phyloP scores from a whole-genome alignment of 2,888 invertebrate genomes.

The Troides helena region DNA sequence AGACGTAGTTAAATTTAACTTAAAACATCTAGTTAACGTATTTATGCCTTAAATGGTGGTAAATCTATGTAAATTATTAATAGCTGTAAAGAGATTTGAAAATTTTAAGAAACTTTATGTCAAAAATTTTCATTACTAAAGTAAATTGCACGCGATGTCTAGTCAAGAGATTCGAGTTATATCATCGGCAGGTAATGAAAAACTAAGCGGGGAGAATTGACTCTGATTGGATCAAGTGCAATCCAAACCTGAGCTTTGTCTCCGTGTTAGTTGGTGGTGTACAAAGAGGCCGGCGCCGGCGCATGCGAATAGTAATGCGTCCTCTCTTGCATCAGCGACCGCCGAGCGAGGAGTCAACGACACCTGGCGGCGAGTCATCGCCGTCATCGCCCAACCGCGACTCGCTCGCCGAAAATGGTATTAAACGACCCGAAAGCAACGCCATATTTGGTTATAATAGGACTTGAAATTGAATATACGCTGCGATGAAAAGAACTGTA shows the following conservation, averaged over 20 bases:
- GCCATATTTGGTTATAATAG: slow-evolving; percentile 27
- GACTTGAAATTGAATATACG: slow-evolving; percentile 26
- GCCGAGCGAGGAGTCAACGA: slow-evolving; percentile 64
- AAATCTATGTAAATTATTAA: neutral
- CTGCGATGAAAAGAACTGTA: slow-evolving; percentile 9
- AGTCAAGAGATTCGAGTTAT: neutral
- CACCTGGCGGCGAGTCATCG: slow-evolving; percentile 58
- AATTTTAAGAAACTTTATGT: neutral
- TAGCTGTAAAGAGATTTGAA: neutral
- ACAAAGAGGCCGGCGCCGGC: slow-evolving; percentile 41
- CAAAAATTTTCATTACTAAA: neutral
- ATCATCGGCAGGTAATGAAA: neutral
- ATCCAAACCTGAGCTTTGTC: slow-evolving; percentile 9
- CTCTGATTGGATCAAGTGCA: slow-evolving; percentile 3
- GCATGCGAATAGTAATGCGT: slow-evolving; percentile 67
- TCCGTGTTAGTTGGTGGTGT: slow-evolving; percentile 1
- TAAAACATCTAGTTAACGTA: too few relatives aligned
- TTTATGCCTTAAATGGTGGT: too few relatives aligned
- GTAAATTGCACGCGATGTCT: neutral
- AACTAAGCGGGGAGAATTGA: neutral
- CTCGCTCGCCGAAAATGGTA: slow-evolving; percentile 29
- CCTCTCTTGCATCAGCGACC: slow-evolving; percentile 57
- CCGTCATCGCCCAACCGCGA: slow-evolving; percentile 39
- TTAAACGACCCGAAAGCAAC: slow-evolving; percentile 26
- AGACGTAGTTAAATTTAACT: too few relatives aligned